Base-by-base conservation (phyloP, 2,888 invertebrate species). In the Falcaria lacertinaria region DNA sequence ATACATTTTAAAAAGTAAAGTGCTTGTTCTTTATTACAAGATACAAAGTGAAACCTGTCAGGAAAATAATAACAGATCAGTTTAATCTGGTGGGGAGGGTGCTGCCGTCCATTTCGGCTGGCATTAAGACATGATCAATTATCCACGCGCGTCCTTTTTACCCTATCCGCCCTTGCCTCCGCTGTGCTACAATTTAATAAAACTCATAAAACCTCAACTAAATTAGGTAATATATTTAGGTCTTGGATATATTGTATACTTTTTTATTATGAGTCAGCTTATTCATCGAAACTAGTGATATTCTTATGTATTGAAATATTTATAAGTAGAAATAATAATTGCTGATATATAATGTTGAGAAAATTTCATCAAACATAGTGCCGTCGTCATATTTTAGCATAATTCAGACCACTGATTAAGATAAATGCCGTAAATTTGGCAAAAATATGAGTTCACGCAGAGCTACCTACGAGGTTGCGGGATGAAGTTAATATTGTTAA, bases 101-200 rank as follows among this genome's bases (percentile, higher is more conserved):
- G 52, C 49, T 44, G 13, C 19, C 37, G 49, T 52, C 50, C 55
- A 50, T 50, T 44, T 52, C 57, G 52, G 52, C 45, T 42, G 47
- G 56, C 61, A 69, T 71, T 66, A 74, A 73, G 74, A 76, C 71
- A 74, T 75, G 75, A 79, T 80, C 80, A 80, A 80, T 80, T 79
- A 79, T 69, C 71, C 59, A 63, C 63, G 65, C 62, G 63, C 66
- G 62, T 62, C 67, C 56, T 59, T 56, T 57, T 51, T 57, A 50
- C 52, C 52, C 48, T 38, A 46, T 54, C 45, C 48, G 39, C 53
- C 52, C 47, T 7, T 14, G 8, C 22, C 22, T 14, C 37, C 37
- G 57, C 52, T 44, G 52, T 59, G 60, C 63, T 64, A 57, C 57
- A 64, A 65, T 73, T 73, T 74, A 19, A 19, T 19, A 19, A 19